Percentiles rank a stretch among this genome's conserved stretches.
phyloP scores from a whole-genome alignment of 2,113 vertebrate species.

The Cyanocitta stelleri region DNA sequence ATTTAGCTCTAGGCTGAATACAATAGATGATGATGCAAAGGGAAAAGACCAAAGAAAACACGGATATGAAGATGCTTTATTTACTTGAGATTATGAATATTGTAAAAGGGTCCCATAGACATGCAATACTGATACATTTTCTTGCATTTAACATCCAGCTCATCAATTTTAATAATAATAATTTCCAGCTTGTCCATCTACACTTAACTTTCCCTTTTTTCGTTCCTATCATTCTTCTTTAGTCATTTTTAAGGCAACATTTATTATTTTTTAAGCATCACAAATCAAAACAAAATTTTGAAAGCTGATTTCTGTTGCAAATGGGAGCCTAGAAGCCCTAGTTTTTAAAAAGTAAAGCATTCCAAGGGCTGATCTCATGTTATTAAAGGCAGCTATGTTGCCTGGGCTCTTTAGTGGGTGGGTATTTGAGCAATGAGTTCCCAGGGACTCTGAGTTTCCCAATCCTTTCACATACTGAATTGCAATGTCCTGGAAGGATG shows the following conservation, averaged over 20 bases:
- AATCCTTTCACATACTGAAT: neutral
- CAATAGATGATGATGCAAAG: neutral
- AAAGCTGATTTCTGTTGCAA: neutral
- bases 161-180: neutral
- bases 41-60: neutral
- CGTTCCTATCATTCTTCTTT: neutral
- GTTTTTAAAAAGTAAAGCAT: neutral
- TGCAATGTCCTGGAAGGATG: neutral
- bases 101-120: neutral
- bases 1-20: neutral
- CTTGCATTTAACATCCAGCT: neutral
- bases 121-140: neutral
- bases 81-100: neutral
- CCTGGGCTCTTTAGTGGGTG: neutral
- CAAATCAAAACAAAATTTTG: neutral
- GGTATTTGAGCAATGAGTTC: neutral
- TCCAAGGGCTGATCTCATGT: neutral
- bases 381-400: neutral
- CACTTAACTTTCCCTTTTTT: neutral
- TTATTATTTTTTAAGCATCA: neutral
- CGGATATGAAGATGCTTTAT: neutral
- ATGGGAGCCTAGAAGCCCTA: neutral
- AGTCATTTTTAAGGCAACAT: neutral
- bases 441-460: neutral
- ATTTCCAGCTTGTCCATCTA: neutral